phyloP scores from a whole-genome alignment of 2,797 vertebrate genomes.

The Selene dorsalis region DNA sequence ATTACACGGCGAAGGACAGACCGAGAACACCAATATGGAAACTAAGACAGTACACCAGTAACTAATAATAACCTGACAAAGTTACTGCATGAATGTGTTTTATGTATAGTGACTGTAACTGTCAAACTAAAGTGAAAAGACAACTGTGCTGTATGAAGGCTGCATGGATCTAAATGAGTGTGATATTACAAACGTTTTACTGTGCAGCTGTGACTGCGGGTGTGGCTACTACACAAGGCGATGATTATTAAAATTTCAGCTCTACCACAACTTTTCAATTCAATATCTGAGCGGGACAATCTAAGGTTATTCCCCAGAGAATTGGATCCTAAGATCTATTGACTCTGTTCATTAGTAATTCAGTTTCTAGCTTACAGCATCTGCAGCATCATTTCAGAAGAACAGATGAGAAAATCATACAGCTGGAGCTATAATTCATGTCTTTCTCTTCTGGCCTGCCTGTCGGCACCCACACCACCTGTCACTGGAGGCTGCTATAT shows the following conservation, averaged over 20 bases:
- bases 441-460: constrained; percentile 28
- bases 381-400: constrained; percentile 55
- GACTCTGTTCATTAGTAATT: constrained; percentile 60
- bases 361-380: constrained; percentile 40
- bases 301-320: constrained; percentile 68
- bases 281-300: constrained; percentile 55
- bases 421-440: constrained; percentile 39
- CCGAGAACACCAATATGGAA: neutral
- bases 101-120: neutral
- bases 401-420: constrained; percentile 49
- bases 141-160: neutral
- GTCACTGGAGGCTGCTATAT: constrained; percentile 16
- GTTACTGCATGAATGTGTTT: neutral
- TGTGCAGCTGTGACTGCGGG: neutral
- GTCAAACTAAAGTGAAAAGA: neutral
- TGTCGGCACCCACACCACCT: constrained; percentile 44
- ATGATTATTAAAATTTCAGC: constrained; percentile 28
- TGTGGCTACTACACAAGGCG: neutral
- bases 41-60: neutral
- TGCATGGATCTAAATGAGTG: neutral
- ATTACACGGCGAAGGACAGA: neutral
- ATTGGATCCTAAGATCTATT: constrained; percentile 66
- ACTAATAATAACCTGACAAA: neutral
- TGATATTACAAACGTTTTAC: neutral
- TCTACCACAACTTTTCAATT: constrained; percentile 43